Evolutionary conservation across 2,888 invertebrate species (phyloP).

Genomic region (Heteromyza rotundicornis): DNA sequence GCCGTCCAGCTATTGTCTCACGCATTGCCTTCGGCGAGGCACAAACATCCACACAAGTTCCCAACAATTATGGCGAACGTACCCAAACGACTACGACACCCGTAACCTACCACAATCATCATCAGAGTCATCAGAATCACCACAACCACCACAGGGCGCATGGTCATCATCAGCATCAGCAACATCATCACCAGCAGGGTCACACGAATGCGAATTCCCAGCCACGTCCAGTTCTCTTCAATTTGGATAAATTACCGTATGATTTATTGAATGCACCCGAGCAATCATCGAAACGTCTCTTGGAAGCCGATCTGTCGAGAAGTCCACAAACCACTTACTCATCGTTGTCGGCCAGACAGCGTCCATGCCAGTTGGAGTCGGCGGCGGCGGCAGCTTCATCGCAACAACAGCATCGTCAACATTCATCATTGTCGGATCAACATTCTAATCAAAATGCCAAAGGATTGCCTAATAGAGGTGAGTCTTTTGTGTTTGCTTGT

Average conservation of each 20-base stretch:
- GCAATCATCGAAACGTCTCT: constrained; percentile 38
- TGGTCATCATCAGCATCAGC: constrained; percentile 38
- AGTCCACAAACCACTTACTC: constrained; percentile 34
- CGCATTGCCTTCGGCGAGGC: constrained; percentile 58
- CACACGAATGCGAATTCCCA: constrained; percentile 26
- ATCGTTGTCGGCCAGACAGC: constrained; percentile 32
- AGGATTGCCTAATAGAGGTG: constrained; percentile 62
- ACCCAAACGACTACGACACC: constrained; percentile 25
- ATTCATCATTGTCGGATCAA: constrained; percentile 57
- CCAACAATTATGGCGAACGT: constrained; percentile 31
- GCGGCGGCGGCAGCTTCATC: constrained; percentile 20
- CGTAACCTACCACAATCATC: constrained; percentile 35
- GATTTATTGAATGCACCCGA: constrained; percentile 61
- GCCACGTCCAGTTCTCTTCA: constrained; percentile 58
- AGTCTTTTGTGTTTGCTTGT: constrained; percentile 33
- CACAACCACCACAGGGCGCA: constrained; percentile 22
- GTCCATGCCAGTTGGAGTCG: constrained; percentile 44
- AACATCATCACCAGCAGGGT: constrained; percentile 37
- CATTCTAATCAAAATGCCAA: constrained; percentile 62
- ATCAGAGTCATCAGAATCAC: constrained; percentile 41
- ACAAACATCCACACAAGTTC: constrained; percentile 26
- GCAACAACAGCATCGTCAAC: constrained; percentile 48
- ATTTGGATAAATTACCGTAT: constrained; percentile 61
- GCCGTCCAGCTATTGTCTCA: constrained; percentile 56
- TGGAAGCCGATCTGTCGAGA: constrained; percentile 48